Evolutionary conservation across 2,888 invertebrate species (phyloP).

Genomic region (Polymixis flavicincta): DNA sequence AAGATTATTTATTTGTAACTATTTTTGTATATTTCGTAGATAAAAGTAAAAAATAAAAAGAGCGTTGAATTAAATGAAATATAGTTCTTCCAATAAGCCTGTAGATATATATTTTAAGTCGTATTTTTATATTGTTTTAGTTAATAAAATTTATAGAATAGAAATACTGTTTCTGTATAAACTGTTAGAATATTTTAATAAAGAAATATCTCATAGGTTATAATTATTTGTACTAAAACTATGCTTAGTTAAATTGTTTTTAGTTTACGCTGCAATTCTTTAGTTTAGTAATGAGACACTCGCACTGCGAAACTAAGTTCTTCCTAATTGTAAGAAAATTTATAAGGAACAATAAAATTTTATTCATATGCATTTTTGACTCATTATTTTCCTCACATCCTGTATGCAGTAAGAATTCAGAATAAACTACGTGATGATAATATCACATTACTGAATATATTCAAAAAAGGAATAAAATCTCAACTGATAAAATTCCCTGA

Average conservation of each 20-base stretch:
- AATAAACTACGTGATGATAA: constrained; percentile 6
- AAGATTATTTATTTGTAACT: constrained; percentile 89
- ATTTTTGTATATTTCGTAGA: constrained; percentile 87
- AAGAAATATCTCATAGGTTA: constrained; percentile 86
- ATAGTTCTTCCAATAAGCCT: constrained; percentile 85
- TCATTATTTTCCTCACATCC: constrained; percentile 60
- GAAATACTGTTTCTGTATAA: constrained; percentile 84
- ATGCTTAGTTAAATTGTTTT: constrained; percentile 82
- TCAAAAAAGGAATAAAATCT: neutral
- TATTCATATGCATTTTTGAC: constrained; percentile 79
- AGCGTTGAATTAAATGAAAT: constrained; percentile 72
- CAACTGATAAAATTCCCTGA: constrained; percentile 19
- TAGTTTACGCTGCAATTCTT: constrained; percentile 82
- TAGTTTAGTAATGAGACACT: constrained; percentile 78
- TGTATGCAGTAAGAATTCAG: neutral
- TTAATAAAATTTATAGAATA: constrained; percentile 70
- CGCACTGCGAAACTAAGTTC: constrained; percentile 87
- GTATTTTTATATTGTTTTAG: constrained; percentile 76
- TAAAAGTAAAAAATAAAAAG: constrained; percentile 76
- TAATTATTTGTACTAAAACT: constrained; percentile 83
- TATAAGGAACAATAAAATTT: constrained; percentile 89
- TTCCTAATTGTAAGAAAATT: constrained; percentile 89
- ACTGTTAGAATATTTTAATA: constrained; percentile 82
- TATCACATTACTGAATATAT: neutral
- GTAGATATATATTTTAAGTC: constrained; percentile 85